Conservation (phyloP, 2,888 invertebrate genomes). For the Sicus ferrugineus region DNA sequence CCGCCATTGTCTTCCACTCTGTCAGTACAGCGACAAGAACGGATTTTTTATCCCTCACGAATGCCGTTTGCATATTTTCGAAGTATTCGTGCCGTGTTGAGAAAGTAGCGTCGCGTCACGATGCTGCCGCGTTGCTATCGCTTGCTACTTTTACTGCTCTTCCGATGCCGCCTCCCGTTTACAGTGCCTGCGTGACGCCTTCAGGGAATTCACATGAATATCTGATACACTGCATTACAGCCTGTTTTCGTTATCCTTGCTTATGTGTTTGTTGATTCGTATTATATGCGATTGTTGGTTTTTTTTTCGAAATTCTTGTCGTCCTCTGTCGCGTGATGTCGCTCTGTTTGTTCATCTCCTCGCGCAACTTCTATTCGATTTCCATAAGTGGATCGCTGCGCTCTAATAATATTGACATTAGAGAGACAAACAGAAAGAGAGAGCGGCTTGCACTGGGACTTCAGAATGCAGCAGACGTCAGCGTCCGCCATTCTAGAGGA, state of each 20-base stretch:
- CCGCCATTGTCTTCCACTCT: background rate
- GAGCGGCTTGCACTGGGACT: background rate
- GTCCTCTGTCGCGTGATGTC: too few species aligned
- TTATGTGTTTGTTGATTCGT: slow-evolving; percentile 17
- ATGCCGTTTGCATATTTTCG: slow-evolving; percentile 10
- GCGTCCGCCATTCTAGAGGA: background rate
- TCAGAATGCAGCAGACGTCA: background rate
- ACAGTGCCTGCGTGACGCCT: slow-evolving; percentile 2
- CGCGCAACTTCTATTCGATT: slow-evolving; percentile 27
- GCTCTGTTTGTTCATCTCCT: background rate
- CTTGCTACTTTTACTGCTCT: background rate
- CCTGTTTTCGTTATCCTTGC: slow-evolving; percentile 12
- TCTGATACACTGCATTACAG: slow-evolving; percentile 10
- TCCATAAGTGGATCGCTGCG: slow-evolving; percentile 32
- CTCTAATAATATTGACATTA: slow-evolving; percentile 29
- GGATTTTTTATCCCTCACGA: background rate
- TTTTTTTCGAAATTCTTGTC: too few species aligned
- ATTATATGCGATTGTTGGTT: slow-evolving; percentile 4
- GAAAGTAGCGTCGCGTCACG: background rate
- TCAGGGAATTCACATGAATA: slow-evolving; percentile 26
- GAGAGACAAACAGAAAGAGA: too few species aligned
- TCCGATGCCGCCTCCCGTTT: background rate
- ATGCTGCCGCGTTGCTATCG: background rate
- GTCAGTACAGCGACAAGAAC: background rate
- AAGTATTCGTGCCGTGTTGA: too few species aligned